Evolutionary conservation across 2,797 vertebrate species (phyloP).

Genomic region (Choloepus didactylus): DNA sequence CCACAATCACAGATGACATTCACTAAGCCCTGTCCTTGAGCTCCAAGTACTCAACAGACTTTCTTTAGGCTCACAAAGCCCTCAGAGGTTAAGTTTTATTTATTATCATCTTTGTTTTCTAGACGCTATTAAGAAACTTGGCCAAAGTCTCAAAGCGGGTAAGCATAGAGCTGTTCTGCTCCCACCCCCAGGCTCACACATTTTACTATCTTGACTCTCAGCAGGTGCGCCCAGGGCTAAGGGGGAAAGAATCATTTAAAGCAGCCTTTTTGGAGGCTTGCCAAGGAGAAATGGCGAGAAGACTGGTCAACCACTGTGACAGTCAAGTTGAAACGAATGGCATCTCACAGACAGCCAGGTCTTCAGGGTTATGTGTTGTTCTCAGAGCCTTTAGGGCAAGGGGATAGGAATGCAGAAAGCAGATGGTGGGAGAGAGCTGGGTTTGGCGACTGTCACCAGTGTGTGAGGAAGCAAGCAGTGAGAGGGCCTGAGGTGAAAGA

Average conservation of each 20-base stretch:
- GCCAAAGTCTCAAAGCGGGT: not conserved
- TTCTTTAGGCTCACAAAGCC: not conserved
- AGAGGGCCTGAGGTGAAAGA: not conserved
- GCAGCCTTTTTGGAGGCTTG: not conserved
- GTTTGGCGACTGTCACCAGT: not conserved
- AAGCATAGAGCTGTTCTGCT: not conserved
- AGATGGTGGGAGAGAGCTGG: not conserved
- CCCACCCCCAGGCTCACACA: not conserved
- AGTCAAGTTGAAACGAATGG: not conserved
- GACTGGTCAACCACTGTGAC: not conserved
- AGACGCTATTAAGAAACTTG: conserved; percentile 18
- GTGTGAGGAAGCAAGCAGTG: not conserved
- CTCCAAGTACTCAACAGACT: not conserved
- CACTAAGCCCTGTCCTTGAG: not conserved
- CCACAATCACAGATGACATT: not conserved
- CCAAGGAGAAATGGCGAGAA: conserved; percentile 14
- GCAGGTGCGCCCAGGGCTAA: not conserved
- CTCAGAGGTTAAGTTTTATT: conserved; percentile 21
- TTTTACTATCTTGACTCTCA: not conserved
- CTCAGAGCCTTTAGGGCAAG: not conserved
- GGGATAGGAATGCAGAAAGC: not conserved
- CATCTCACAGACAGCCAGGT: not conserved
- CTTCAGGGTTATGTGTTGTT: not conserved
- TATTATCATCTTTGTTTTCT: not conserved
- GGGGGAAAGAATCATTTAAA: not conserved